Percentiles rank a stretch among this genome's conserved stretches.
These are phyloP conservation scores for Trochalopteron elliotii DNA, from an alignment of 2,113 vertebrate species.

Conservation along the genomic window DNA sequence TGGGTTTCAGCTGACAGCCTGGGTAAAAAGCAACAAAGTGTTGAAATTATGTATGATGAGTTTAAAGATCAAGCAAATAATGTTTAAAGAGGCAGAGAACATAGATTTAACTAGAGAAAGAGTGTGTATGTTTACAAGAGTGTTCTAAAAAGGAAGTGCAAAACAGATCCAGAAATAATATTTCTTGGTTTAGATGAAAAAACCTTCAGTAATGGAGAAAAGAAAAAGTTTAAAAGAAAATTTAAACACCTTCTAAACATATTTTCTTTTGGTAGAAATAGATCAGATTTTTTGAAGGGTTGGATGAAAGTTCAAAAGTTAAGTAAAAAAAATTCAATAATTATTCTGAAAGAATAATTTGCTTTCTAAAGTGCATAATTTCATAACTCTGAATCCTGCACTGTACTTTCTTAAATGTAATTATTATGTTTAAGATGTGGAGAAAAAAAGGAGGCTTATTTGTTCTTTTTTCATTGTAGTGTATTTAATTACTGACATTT, in stretches of 20 bases:
- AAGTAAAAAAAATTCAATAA: neutral
- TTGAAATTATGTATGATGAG: neutral
- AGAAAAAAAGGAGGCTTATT: neutral
- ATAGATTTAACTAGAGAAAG: neutral
- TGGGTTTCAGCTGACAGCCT: neutral
- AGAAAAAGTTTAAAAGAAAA: no score
- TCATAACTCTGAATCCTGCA: neutral
- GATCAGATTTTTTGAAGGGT: neutral
- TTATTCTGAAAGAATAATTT: neutral
- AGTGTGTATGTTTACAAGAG: neutral
- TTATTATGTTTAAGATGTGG: neutral
- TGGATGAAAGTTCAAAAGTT: neutral
- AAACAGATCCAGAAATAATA: neutral
- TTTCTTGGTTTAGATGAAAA: neutral
- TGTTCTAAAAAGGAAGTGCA: neutral
- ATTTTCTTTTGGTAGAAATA: neutral
- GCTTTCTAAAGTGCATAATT: neutral
- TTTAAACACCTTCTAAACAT: rapidly evolving
- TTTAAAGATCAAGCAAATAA: neutral
- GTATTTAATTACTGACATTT: neutral
- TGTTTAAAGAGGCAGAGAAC: neutral
- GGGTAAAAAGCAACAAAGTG: neutral
- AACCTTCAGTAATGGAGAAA: neutral
- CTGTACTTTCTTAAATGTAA: neutral
- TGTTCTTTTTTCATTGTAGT: neutral